These are phyloP conservation scores for Eupsilia transversa DNA, from an alignment of 2,888 invertebrate genomes.

Conservation along the genomic window DNA sequence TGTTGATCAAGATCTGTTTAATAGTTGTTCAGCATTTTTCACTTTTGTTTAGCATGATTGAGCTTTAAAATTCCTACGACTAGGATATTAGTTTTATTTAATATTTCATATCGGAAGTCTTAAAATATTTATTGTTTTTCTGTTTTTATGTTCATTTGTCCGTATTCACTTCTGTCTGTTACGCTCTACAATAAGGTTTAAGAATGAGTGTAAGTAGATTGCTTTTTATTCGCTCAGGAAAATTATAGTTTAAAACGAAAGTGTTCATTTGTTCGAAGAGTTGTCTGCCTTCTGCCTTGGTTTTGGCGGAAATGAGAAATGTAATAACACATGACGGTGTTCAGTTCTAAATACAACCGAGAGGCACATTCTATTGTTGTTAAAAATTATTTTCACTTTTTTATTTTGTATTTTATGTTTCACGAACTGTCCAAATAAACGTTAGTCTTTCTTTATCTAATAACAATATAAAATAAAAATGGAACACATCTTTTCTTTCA, in stretches of 20 bases:
- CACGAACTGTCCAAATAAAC: no score
- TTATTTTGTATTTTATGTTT: no score
- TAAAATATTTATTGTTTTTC: constrained; percentile 20
- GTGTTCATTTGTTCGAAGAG: neutral
- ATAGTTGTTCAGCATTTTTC: neutral
- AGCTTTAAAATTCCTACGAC: neutral
- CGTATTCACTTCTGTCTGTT: neutral
- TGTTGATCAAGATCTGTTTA: neutral
- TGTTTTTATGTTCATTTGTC: constrained; percentile 8
- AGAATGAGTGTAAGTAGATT: constrained; percentile 1
- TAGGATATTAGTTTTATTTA: constrained; percentile 12
- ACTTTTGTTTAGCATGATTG: neutral
- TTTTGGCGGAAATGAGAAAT: constrained; percentile 48
- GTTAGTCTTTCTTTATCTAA: no score
- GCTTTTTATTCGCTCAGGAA: constrained; percentile 27
- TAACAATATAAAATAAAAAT: no score
- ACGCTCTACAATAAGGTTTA: neutral
- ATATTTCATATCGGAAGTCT: constrained; percentile 16
- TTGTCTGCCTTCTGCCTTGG: neutral
- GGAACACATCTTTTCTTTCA: no score
- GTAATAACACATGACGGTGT: constrained; percentile 2
- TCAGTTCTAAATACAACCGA: constrained; percentile 1
- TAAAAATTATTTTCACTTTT: no score
- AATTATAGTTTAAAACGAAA: constrained; percentile 8
- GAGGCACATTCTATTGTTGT: no score